These are phyloP conservation scores for Drosophila sulfurigaster DNA, from an alignment of 1,140 invertebrate genomes.

Conservation along the genomic window DNA sequence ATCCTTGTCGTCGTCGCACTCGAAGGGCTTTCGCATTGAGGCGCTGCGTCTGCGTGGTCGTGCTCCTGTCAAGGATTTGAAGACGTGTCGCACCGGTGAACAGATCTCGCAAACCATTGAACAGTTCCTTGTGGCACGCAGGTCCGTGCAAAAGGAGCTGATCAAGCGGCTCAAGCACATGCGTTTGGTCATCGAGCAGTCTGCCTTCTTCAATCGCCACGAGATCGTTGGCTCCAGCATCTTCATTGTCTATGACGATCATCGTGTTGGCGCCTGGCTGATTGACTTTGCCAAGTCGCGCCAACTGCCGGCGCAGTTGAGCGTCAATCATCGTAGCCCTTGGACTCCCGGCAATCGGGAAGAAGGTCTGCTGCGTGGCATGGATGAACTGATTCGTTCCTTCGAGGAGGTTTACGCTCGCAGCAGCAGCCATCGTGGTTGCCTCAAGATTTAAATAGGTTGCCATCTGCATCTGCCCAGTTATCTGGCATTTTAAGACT, in stretches of 20 bases:
- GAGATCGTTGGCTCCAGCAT: slow-evolving; percentile 98
- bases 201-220: slow-evolving; percentile 94
- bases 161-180: slow-evolving; percentile 91
- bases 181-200: slow-evolving; percentile 91
- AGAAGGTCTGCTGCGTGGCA: slow-evolving; percentile 95
- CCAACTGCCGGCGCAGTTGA: slow-evolving; percentile 89
- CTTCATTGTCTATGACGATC: slow-evolving; percentile 96
- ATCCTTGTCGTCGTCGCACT: slow-evolving; percentile 95
- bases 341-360: slow-evolving; percentile 97
- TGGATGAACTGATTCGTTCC: slow-evolving; percentile 92
- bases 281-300: slow-evolving; percentile 98
- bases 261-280: slow-evolving; percentile 95
- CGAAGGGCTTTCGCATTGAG: slow-evolving; percentile 97
- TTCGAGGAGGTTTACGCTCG: slow-evolving; percentile 79
- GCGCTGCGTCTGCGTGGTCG: slow-evolving; percentile 94
- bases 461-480: slow-evolving; percentile 17
- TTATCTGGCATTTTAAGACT: slow-evolving; percentile 62
- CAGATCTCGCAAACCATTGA: slow-evolving; percentile 93
- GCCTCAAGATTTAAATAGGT: slow-evolving; percentile 72
- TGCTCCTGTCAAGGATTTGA: slow-evolving; percentile 91
- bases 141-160: slow-evolving; percentile 89
- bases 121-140: slow-evolving; percentile 90
- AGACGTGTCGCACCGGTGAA: slow-evolving; percentile 90
- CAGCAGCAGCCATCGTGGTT: slow-evolving; percentile 65
- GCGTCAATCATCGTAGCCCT: slow-evolving; percentile 90